Conservation (phyloP, 2,888 invertebrate genomes). For the Plebejus argus region DNA sequence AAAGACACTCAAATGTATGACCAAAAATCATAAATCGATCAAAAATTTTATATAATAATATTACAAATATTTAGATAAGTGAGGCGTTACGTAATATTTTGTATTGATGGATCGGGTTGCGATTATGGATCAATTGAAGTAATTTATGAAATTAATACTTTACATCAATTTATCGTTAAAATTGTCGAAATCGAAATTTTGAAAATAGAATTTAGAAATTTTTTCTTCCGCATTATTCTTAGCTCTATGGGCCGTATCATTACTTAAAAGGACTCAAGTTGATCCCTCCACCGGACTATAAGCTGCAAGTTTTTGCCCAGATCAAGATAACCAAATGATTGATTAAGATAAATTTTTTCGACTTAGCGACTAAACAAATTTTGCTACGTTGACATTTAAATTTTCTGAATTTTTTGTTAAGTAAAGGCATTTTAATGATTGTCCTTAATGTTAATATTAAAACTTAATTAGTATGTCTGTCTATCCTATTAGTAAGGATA, state of each 20-base stretch:
- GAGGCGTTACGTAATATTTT: too few species aligned
- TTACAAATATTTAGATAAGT: too few species aligned
- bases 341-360: conserved; percentile 11
- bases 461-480: too few species aligned
- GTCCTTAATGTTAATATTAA: background rate
- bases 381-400: background rate
- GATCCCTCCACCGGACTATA: conserved; percentile 26
- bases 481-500: too few species aligned
- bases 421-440: background rate
- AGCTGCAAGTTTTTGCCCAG: conserved; percentile 25
- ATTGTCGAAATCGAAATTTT: too few species aligned
- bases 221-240: background rate
- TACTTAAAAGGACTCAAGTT: conserved; percentile 29
- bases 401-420: background rate
- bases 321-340: conserved; percentile 22
- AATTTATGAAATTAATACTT: too few species aligned
- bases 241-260: conserved; percentile 13
- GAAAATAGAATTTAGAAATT: background rate
- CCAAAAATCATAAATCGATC: too few species aligned
- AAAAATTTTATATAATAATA: too few species aligned
- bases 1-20: too few species aligned
- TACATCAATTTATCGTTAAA: too few species aligned
- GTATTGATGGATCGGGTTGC: too few species aligned
- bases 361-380: background rate
- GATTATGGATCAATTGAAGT: too few species aligned